These are phyloP conservation scores for Epicauta chinensis DNA, from an alignment of 1,140 invertebrate genomes.

Conservation along the genomic window DNA sequence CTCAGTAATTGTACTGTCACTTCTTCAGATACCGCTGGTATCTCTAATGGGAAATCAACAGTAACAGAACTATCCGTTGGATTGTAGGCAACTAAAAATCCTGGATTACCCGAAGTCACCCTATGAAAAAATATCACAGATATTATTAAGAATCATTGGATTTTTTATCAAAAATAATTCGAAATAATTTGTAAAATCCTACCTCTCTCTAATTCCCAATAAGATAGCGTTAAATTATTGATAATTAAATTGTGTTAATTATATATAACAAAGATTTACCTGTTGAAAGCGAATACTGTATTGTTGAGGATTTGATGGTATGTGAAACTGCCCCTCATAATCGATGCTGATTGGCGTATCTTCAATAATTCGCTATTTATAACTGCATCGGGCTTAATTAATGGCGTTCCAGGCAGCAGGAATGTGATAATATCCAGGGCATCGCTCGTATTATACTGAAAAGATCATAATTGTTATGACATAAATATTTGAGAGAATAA, in stretches of 20 bases:
- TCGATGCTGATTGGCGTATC: conserved; percentile 45
- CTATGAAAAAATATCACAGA: too few species aligned
- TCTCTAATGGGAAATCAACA: conserved; percentile 45
- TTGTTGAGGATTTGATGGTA: conserved; percentile 44
- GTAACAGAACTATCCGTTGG: conserved; percentile 43
- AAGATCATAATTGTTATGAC: too few species aligned
- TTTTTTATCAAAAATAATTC: conserved; percentile 6
- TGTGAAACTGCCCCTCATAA: conserved; percentile 51
- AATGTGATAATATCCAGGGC: conserved; percentile 59
- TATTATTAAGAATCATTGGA: conserved; percentile 23
- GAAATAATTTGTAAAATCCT: conserved; percentile 16
- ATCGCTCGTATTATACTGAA: conserved; percentile 32
- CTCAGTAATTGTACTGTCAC: conserved; percentile 51
- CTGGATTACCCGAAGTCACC: conserved; percentile 62
- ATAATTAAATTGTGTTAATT: conserved; percentile 9
- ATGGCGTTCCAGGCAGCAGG: conserved; percentile 66
- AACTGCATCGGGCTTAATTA: conserved; percentile 53
- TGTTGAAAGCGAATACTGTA: conserved; percentile 54
- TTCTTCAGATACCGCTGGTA: conserved; percentile 47
- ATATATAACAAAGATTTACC: conserved; percentile 43
- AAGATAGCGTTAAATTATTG: conserved; percentile 11
- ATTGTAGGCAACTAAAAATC: conserved; percentile 60
- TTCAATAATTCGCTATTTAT: conserved; percentile 42
- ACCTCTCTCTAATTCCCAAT: conserved; percentile 7
- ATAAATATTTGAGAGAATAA: too few species aligned